Base-by-base conservation (phyloP, 1,140 invertebrate genomes). In the Metopolophium dirhodum region DNA sequence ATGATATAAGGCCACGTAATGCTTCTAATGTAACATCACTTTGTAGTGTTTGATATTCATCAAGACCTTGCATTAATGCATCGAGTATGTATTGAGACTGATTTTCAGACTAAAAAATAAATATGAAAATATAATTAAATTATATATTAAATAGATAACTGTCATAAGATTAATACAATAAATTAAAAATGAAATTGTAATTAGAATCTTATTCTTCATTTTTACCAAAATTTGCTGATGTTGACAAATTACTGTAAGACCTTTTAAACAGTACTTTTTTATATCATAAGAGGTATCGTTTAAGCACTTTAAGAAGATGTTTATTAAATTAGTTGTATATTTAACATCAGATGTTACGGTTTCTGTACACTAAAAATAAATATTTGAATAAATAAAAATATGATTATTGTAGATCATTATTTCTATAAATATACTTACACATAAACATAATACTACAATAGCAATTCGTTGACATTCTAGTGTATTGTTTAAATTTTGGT, bases 171-270 rank as follows among this genome's bases (percentile, higher is more conserved):
- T 83, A 23, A 23, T 37, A 37, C 2, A 83, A 83, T 85, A 7
- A 35, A 88, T 30, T 22, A 41, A 68, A 91, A 91, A 68, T 30
- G 49, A 61, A 57, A n/a, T 20, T 9, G 2, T 57, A 57, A 57
- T 41, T 22, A 26, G n/a, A 47, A 47, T 37, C 6, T 92, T 54
- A 23, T 85, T n/a, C 9, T 54, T 49, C 7, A 37, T 37, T 14
- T 83, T 86, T 85, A 93, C 91, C 91, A 49, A 41, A 45, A 86
- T 51, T 2, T 93, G 91, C 6, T 93, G 91, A 26, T 85, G 77
- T 85, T 93, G 91, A 45, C 91, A 93, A 85, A 93, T 85, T 4
- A 93, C 91, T n/a, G 91, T 93, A 22, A 93, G 91, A n/a, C 91
- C 91, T 93, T 93, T 93, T 57, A 93, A 93, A 93, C 91, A 93